Conservation (phyloP, 2,888 invertebrate genomes). For the Parnassius mnemosyne region DNA sequence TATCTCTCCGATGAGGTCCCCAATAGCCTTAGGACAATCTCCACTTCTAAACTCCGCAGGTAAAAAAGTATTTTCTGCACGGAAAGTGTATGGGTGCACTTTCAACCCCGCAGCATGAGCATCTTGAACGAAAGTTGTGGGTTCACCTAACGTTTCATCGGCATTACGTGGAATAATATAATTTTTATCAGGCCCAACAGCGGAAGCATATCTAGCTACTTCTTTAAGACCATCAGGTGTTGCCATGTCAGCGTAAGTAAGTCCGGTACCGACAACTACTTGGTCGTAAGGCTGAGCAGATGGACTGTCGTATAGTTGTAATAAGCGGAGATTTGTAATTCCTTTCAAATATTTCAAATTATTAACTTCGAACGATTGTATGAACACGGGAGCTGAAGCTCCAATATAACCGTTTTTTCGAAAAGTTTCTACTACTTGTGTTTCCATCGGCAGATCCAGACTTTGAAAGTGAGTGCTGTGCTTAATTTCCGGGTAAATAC, state of each 20-base stretch:
- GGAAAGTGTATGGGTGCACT: slow-evolving; percentile 71
- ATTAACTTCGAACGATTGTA: slow-evolving; percentile 69
- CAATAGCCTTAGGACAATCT: slow-evolving; percentile 42
- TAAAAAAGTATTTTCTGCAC: slow-evolving; percentile 63
- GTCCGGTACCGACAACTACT: slow-evolving; percentile 40
- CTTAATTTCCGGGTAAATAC: slow-evolving; percentile 70
- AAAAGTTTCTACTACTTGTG: slow-evolving; percentile 52
- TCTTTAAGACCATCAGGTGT: slow-evolving; percentile 57
- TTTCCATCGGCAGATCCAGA: slow-evolving; percentile 59
- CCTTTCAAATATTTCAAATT: slow-evolving; percentile 62
- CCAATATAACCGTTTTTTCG: slow-evolving; percentile 57
- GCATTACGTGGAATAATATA: slow-evolving; percentile 63
- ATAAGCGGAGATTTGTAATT: slow-evolving; percentile 55
- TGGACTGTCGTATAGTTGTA: slow-evolving; percentile 55
- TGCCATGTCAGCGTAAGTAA: slow-evolving; percentile 65
- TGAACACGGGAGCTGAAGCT: slow-evolving; percentile 54
- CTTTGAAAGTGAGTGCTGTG: slow-evolving; percentile 58
- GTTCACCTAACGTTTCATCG: slow-evolving; percentile 47
- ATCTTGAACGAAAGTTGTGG: slow-evolving; percentile 58
- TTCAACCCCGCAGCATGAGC: slow-evolving; percentile 61
- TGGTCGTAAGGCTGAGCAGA: slow-evolving; percentile 57
- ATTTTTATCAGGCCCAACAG: slow-evolving; percentile 66
- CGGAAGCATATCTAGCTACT: slow-evolving; percentile 63
- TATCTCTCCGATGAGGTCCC: slow-evolving; percentile 57
- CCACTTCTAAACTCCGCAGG: slow-evolving; percentile 56